Conservation (phyloP, 2,113 vertebrate species). For the Campylorhamphus procurvoides region DNA sequence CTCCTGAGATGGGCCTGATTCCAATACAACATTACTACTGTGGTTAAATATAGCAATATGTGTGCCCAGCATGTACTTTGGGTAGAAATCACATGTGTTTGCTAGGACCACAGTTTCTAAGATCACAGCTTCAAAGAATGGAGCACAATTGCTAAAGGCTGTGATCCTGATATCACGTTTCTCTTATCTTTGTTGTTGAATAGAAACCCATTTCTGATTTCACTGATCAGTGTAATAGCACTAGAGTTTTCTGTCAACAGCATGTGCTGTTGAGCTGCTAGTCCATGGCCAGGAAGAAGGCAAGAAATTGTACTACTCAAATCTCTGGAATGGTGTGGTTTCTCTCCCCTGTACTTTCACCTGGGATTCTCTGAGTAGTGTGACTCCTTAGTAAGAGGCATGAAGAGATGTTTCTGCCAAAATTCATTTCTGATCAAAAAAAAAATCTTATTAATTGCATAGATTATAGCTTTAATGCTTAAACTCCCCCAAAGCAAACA, state of each 20-base stretch:
- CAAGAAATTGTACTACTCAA: not conserved
- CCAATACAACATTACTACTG: not conserved
- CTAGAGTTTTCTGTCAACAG: not conserved
- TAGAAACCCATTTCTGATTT: not conserved
- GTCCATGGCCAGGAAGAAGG: not conserved
- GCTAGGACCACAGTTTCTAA: not conserved
- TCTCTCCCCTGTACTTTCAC: not conserved
- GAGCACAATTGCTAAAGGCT: not conserved
- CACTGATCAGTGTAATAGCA: not conserved
- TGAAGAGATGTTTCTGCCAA: not conserved
- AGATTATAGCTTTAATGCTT: not conserved
- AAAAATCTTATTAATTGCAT: not conserved
- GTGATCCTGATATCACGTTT: not conserved
- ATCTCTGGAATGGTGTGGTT: not conserved
- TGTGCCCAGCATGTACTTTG: not conserved
- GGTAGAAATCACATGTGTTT: not conserved
- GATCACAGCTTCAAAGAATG: not conserved
- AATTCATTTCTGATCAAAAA: not conserved
- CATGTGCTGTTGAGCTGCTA: not conserved
- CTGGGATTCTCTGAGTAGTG: accelerated
- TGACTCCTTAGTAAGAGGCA: not conserved
- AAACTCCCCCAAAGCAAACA: not conserved
- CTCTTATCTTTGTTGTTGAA: not conserved
- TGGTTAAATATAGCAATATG: not conserved
- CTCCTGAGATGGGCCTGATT: not conserved